Conservation (phyloP, 1,140 invertebrate genomes). For the Cylas formicarius region DNA sequence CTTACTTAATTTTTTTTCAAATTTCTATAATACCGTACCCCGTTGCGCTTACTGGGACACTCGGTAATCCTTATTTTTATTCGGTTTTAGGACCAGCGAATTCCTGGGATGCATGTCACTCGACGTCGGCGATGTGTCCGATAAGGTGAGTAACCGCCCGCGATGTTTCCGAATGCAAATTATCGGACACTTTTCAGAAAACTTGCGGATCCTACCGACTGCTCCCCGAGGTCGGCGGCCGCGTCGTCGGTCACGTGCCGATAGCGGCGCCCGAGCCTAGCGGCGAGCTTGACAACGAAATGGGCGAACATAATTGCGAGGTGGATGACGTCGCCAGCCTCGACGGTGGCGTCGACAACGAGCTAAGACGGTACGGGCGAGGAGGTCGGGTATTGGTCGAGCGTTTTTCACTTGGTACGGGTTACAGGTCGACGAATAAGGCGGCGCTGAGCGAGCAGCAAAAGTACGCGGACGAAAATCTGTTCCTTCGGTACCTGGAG, state of each 20-base stretch:
- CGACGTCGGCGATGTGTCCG: slow-evolving; percentile 59
- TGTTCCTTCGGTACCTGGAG: slow-evolving; percentile 70
- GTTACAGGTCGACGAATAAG: slow-evolving; percentile 26
- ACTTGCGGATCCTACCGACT: slow-evolving; percentile 48
- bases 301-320: slow-evolving; percentile 20
- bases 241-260: slow-evolving; percentile 34
- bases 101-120: slow-evolving; percentile 74
- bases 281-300: slow-evolving; percentile 20
- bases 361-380: slow-evolving; percentile 26
- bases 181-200: slow-evolving; percentile 37
- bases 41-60: too few species aligned
- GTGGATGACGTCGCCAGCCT: slow-evolving; percentile 35
- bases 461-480: slow-evolving; percentile 60
- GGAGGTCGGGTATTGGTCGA: too few species aligned
- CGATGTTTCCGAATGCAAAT: background rate
- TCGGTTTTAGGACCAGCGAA: slow-evolving; percentile 63
- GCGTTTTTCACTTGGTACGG: too few species aligned
- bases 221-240: slow-evolving; percentile 47
- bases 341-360: slow-evolving; percentile 34
- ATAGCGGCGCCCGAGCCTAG: slow-evolving; percentile 22
- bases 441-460: slow-evolving; percentile 48
- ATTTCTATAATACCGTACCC: too few species aligned
- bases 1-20: too few species aligned
- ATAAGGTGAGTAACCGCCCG: slow-evolving; percentile 43
- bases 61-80: slow-evolving; percentile 10